Conservation (phyloP, 2,888 invertebrate species). For the Dicycla oo region DNA sequence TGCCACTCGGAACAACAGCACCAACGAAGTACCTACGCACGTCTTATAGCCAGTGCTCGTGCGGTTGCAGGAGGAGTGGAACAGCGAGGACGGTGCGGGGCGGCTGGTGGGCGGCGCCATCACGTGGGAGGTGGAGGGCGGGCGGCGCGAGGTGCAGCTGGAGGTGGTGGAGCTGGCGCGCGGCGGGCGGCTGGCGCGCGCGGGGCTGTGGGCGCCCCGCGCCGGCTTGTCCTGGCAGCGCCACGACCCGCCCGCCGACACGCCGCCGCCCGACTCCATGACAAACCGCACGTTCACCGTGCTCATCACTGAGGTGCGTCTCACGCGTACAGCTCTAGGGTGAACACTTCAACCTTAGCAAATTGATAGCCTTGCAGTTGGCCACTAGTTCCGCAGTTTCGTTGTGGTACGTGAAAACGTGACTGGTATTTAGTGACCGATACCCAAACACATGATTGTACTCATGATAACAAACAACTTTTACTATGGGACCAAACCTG, state of each 20-base stretch:
- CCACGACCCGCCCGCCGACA: conserved; percentile 65
- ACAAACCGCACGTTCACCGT: conserved; percentile 84
- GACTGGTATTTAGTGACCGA: no score
- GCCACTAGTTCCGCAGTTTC: no score
- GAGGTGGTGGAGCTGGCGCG: conserved; percentile 80
- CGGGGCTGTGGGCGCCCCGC: conserved; percentile 76
- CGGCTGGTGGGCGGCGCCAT: conserved; percentile 64
- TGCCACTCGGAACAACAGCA: not conserved
- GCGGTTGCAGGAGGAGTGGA: conserved; percentile 69
- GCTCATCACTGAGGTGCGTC: conserved; percentile 77
- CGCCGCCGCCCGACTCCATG: conserved; percentile 79
- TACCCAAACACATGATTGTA: no score
- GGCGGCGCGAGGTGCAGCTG: conserved; percentile 73
- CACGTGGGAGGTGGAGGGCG: conserved; percentile 76
- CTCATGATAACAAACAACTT: no score
- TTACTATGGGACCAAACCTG: no score
- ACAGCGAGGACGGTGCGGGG: conserved; percentile 54
- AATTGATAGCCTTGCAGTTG: no score
- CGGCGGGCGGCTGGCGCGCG: conserved; percentile 75
- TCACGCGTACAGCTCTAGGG: not conserved
- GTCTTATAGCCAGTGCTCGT: not conserved
- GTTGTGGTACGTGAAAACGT: no score
- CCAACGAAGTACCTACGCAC: not conserved
- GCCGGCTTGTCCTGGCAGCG: conserved; percentile 77
- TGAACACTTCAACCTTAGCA: not conserved